Conservation (phyloP, 1,140 invertebrate species). For the Plodia interpunctella region DNA sequence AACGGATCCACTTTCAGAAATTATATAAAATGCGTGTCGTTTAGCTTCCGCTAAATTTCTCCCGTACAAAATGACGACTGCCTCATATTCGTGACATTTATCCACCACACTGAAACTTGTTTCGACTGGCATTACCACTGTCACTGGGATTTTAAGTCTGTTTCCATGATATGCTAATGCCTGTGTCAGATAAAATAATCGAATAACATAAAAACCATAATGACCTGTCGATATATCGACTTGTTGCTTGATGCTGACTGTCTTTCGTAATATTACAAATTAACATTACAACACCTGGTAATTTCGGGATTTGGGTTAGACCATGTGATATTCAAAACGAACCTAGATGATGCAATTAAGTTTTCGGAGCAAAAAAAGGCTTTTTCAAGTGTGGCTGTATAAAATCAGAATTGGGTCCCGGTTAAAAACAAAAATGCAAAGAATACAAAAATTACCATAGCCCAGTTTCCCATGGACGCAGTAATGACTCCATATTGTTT, state of each 20-base stretch:
- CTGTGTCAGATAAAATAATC: slow-evolving; percentile 64
- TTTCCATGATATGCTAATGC: slow-evolving; percentile 87
- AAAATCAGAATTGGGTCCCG: too few relatives aligned
- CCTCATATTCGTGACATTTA: slow-evolving; percentile 81
- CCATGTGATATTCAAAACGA: too few relatives aligned
- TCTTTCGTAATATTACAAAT: too few relatives aligned
- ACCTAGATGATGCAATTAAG: too few relatives aligned
- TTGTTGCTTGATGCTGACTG: too few relatives aligned
- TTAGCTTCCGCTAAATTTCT: slow-evolving; percentile 23
- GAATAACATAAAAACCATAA: too few relatives aligned
- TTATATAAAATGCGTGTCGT: slow-evolving; percentile 22
- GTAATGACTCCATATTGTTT: slow-evolving; percentile 82
- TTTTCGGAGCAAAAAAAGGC: too few relatives aligned
- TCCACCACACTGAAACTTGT: slow-evolving; percentile 84
- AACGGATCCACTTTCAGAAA: slow-evolving; percentile 11
- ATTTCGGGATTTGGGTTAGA: too few relatives aligned
- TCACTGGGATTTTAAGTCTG: slow-evolving; percentile 81
- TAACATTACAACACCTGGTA: too few relatives aligned
- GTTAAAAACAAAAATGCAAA: too few relatives aligned
- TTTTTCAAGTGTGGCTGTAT: too few relatives aligned
- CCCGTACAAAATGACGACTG: slow-evolving; percentile 80
- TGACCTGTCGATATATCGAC: too few relatives aligned
- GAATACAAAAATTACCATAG: slow-evolving; percentile 31
- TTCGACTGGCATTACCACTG: slow-evolving; percentile 85
- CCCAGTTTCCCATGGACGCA: slow-evolving; percentile 83